These are phyloP conservation scores for Hydropsyche tenuis DNA, from an alignment of 1,140 invertebrate genomes.

Conservation along the genomic window DNA sequence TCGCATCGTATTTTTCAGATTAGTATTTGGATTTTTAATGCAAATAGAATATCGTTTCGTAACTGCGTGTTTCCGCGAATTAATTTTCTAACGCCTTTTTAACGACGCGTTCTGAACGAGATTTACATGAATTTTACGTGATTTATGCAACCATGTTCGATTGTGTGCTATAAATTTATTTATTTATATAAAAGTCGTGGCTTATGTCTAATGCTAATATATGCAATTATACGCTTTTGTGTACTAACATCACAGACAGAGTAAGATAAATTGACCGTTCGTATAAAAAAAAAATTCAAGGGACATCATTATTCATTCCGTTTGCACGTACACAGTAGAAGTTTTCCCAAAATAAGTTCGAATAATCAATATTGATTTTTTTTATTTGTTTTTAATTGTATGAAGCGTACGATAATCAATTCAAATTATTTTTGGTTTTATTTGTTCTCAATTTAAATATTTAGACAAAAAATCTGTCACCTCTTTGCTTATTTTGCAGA, in stretches of 20 bases:
- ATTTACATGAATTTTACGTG: slow-evolving; percentile 21
- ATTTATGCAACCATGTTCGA: slow-evolving; percentile 8
- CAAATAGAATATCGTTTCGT: too few species aligned
- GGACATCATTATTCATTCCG: too few species aligned
- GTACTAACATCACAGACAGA: too few species aligned
- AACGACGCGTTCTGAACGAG: neutral
- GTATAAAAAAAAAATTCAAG: too few species aligned
- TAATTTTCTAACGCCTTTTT: slow-evolving; percentile 3
- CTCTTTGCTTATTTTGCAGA: neutral
- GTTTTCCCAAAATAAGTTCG: too few species aligned
- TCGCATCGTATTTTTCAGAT: neutral
- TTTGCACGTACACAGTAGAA: too few species aligned
- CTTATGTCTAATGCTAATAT: too few species aligned
- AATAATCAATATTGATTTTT: too few species aligned
- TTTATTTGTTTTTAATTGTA: neutral
- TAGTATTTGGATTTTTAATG: too few species aligned
- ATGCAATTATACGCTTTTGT: too few species aligned
- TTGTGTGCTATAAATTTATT: neutral
- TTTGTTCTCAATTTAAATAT: neutral
- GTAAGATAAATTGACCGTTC: too few species aligned
- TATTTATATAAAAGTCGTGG: too few species aligned
- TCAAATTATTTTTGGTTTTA: neutral
- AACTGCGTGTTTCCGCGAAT: neutral
- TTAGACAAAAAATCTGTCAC: neutral
- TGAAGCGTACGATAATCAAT: neutral